A percentile compares a stretch with the other conserved stretches of the same genome.
Conservation (phyloP, 2,113 vertebrate genomes). For the Rousettus leschenaultii region DNA sequence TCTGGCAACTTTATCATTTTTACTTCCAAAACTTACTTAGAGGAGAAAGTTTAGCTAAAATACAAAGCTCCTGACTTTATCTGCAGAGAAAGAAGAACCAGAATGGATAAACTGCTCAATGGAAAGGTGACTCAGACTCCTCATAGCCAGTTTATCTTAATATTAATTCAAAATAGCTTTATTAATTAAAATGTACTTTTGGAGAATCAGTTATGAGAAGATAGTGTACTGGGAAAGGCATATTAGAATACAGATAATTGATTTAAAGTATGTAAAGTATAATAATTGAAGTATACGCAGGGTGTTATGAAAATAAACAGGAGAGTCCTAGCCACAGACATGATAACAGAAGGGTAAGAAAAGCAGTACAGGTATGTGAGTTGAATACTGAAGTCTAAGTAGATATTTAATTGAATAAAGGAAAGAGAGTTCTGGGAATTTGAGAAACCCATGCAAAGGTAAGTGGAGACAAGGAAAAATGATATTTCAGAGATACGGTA, state of each 20-base stretch:
- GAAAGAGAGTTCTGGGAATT: not conserved
- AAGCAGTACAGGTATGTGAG: not conserved
- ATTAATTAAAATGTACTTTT: not conserved
- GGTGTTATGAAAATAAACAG: not conserved
- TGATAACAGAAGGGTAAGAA: not conserved
- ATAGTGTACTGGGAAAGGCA: not conserved
- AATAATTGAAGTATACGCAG: not conserved
- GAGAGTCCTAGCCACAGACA: not conserved
- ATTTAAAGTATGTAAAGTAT: not conserved
- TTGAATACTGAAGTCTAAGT: not conserved
- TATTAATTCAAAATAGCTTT: not conserved
- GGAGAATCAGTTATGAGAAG: not conserved
- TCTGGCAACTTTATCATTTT: not conserved
- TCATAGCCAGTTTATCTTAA: not conserved
- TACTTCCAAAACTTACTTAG: not conserved
- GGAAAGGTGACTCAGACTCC: not conserved
- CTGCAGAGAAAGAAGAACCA: not conserved
- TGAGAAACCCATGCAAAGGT: not conserved
- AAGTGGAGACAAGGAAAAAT: not conserved
- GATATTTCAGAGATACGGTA: not conserved
- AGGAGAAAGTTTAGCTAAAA: not conserved
- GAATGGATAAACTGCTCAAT: not conserved
- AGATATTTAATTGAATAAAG: not conserved
- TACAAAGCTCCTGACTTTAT: not conserved
- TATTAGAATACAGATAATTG: not conserved